Base-by-base conservation (phyloP, 2,888 invertebrate species). In the Diachrysia chrysitis region DNA sequence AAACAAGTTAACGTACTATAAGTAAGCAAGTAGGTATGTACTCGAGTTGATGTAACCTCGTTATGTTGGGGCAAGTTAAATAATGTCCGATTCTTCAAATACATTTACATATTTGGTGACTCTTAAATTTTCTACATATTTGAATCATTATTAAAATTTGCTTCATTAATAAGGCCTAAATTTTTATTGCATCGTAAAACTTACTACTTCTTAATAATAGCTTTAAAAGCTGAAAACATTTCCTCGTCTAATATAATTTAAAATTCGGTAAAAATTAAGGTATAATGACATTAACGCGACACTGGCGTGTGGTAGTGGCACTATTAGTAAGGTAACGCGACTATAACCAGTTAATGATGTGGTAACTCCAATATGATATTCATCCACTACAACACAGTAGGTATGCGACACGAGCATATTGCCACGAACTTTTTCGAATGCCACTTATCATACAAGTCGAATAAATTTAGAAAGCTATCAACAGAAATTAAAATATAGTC, bases 11-110 rank as follows among this genome's bases (percentile, higher is more conserved):
- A 91, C 90, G 89, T 89, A 83, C 86, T 87, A 87, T 84, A 89
- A 89, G 90, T 90, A 87, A 88, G 87, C 87, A 85, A 87, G 88
- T 89, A 89, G 85, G 87, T 89, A 51, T 51, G 48, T 51, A 90
- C 88, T 90, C 84, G 84, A 90, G 91, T 92, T 92, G 92, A 91
- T 90, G 92, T 92, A 91, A 92, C 92, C 90, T 90, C 89, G 88
- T 90, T 90, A 89, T 87, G 87, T 86, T 90, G 86, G 86, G 84
- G 81, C 88, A 88, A 87, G 88, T 89, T 89, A 88, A 91, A 88
- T 89, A 89, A 89, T 85, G 85, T 88, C 69, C 72, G 83, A 88
- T 87, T 88, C 87, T 84, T 85, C 79, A 85, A 86, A 84, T 76
- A 84, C 71, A 84, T 88, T 86, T 73, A 82, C 81, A 85, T 85